Evolutionary conservation across 2,888 invertebrate genomes (phyloP).

Genomic region (Embidobia sp.): DNA sequence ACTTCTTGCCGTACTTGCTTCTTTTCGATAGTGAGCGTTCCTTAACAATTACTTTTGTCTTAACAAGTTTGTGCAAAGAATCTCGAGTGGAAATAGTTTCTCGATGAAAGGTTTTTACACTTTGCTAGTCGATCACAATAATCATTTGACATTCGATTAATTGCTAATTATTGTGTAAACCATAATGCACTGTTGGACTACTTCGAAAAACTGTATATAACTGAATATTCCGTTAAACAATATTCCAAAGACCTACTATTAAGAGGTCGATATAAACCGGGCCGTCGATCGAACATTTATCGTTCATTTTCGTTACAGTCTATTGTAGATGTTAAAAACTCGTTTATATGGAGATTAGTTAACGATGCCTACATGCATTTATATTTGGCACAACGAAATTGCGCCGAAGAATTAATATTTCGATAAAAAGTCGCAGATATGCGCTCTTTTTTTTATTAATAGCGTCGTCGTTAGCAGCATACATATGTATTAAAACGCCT

Average conservation of each 20-base stretch:
- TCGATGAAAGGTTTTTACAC: too few species aligned
- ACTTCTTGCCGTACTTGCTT: constrained; percentile 19
- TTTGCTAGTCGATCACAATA: too few species aligned
- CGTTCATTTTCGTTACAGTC: constrained; percentile 11
- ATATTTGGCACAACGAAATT: constrained; percentile 11
- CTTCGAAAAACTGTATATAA: neutral
- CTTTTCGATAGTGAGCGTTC: neutral
- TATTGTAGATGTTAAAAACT: constrained; percentile 12
- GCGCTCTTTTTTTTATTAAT: constrained; percentile 6
- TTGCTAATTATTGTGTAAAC: constrained; percentile 1
- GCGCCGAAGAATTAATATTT: constrained; percentile 18
- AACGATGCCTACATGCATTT: constrained; percentile 2
- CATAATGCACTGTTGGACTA: neutral
- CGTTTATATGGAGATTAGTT: constrained; percentile 33
- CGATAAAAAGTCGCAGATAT: neutral
- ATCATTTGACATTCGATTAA: too few species aligned
- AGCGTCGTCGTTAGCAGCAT: constrained; percentile 1
- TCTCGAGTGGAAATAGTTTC: too few species aligned
- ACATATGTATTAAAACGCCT: constrained; percentile 19
- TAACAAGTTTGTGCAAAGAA: too few species aligned
- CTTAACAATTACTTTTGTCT: too few species aligned
- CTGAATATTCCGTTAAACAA: constrained; percentile 14
- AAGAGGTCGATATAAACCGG: neutral
- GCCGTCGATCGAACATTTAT: constrained; percentile 9
- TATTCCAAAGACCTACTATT: constrained; percentile 19